Base-by-base conservation (phyloP, 2,888 invertebrate genomes). In the Nemotelus pantherinus region DNA sequence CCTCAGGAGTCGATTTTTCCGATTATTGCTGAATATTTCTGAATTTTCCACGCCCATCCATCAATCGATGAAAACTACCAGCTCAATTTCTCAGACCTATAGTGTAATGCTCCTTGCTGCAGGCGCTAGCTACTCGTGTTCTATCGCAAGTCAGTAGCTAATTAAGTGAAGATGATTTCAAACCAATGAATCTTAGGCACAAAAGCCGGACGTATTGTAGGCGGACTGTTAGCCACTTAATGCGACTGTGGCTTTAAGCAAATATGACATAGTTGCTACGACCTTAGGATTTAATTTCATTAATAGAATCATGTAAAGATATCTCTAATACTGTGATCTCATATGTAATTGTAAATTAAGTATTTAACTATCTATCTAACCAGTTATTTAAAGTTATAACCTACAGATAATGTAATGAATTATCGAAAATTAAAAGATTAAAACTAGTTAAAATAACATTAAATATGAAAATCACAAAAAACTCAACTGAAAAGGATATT, bases 311-410 rank as follows among this genome's bases (percentile, higher is more conserved):
- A 60, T 72, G 72, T 72, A 75, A 79, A 75, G 77, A 86, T 86
- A 86, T 87, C 86, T 87, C 87, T 87, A 87, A 87, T 87, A 86
- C 87, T 87, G 87, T 87, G 87, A 87, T 87, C 87, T 87, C 87
- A 87, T 79, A 78, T 68, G 57, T 77, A 77, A 68, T 68, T 77
- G 68, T 77, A 77, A 75, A 58, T 25, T 74, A 77, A 44, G 58
- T 76, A 68, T 67, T 57, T 48, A 77, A 57, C 41, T 47, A 55
- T 68, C 55, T 48, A 77, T 58, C 65, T 67, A 67, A 77, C 58
- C 68, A 48, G 39, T 57, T 74, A 58, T 50, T 50, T 55, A 43
- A 65, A 77, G 45, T 77, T 45, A 58, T 53, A 43, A 47, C 6
- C 68, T 67, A 74, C 39, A 67, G 39, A 60, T 63, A 25, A 63